Base-by-base conservation (phyloP, 2,888 invertebrate species). In the Nephrotoma guestfalica region DNA sequence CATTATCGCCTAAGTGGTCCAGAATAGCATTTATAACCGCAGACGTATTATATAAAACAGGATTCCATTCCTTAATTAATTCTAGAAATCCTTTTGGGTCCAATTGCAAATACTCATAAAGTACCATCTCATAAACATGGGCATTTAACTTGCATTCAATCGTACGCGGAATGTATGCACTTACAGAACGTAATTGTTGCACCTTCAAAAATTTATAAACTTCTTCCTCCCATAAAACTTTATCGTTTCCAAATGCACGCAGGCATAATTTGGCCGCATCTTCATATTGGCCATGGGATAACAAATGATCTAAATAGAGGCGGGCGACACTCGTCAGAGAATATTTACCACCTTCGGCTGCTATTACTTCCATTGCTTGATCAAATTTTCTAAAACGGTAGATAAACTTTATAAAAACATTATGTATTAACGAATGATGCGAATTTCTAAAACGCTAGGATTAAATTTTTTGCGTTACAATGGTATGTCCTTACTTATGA, bases 71-170 rank as follows among this genome's bases (percentile, higher is more conserved):
- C 90, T 96, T 95, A 0, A 99, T 94, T 87, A 98, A 91, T 89
- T 95, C 94, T 2, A 97, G 92, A 91, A 98, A 98, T 6, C 97
- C 97, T 90, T 93, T 92, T 5, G 96, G 94, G 91, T 98, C 97
- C 86, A 95, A 94, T 90, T 96, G 96, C 0, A 99, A 92, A 91
- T 96, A 98, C 91, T 99, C 98, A 90, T 96, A 97, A 41, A 99
- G 93, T 87, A 99, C 97, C 94, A 98, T 95, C 92, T 99, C 98
- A 90, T 99, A 99, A 88, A 98, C 95, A 86, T 96, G 95, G 0
- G 96, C 94, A 90, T 95, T 95, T 86, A 98, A 92, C 87, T 94
- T 94, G 86, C 95, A 94, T 86, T 96, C 95, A 6, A 94, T 92
- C 0, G 93, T 93, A 88, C 95, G 93, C 0, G 97, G 97, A 87